A percentile compares a stretch with the other conserved stretches of the same genome.
Conservation (phyloP, 2,888 invertebrate species). For the Liopterus haemorrhoidalis region DNA sequence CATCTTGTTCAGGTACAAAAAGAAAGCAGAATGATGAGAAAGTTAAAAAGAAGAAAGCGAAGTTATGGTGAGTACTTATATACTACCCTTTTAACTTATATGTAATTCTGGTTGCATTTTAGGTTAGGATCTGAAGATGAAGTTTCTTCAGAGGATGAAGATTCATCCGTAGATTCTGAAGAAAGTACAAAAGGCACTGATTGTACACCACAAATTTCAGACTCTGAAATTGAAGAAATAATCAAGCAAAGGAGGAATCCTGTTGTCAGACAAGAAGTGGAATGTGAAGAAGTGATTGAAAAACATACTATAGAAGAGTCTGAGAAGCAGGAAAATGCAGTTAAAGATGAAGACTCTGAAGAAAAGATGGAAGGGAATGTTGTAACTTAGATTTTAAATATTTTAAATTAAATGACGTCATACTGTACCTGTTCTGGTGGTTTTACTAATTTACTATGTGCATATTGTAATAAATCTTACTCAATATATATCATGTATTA, state of each 20-base stretch:
- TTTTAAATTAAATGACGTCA: too few species aligned
- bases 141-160: constrained; percentile 36
- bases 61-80: constrained; percentile 40
- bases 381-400: too few species aligned
- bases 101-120: constrained; percentile 13
- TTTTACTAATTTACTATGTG: too few species aligned
- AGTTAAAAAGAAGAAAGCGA: constrained; percentile 36
- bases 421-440: too few species aligned
- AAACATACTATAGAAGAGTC: background rate
- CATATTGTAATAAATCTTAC: too few species aligned
- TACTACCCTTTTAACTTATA: constrained; percentile 3
- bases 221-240: too few species aligned
- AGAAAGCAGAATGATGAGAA: constrained; percentile 46
- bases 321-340: too few species aligned
- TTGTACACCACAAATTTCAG: too few species aligned
- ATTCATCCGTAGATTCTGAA: background rate
- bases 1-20: constrained; percentile 45
- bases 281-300: background rate
- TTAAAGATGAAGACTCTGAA: too few species aligned
- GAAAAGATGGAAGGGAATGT: too few species aligned
- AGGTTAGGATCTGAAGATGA: constrained; percentile 53
- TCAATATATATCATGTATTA: too few species aligned
- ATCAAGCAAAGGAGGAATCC: background rate
- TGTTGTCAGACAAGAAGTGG: background rate
- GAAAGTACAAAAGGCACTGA: background rate